Conservation (phyloP, 1,140 invertebrate genomes). For the Doryteuthis pealeii region DNA sequence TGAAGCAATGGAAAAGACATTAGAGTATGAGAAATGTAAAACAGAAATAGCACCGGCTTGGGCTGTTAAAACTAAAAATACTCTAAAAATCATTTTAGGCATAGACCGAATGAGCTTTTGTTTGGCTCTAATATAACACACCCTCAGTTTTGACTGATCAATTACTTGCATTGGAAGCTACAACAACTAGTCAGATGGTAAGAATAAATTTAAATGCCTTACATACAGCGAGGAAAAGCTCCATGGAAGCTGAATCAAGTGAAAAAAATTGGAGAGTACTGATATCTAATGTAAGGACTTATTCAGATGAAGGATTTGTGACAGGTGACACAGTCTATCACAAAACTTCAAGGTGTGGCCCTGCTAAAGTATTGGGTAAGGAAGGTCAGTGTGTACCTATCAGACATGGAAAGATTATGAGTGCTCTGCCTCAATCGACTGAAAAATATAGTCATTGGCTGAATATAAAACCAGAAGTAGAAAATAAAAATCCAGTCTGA, state of each 20-base stretch:
- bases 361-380: too few species aligned
- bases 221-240: background rate
- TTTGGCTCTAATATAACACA: background rate
- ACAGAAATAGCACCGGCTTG: background rate
- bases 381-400: too few species aligned
- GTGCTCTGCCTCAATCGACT: too few species aligned
- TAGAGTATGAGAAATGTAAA: background rate
- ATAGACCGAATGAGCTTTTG: background rate
- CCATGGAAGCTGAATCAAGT: background rate
- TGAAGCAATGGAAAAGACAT: background rate
- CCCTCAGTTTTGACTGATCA: background rate
- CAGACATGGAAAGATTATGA: too few species aligned
- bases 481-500: too few species aligned
- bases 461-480: too few species aligned
- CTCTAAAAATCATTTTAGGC: background rate
- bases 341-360: background rate
- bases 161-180: background rate
- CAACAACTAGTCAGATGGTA: background rate
- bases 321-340: background rate
- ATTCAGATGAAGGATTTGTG: background rate
- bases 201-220: constrained; percentile 6
- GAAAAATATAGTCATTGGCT: too few species aligned
- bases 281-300: background rate
- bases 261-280: background rate
- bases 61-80: background rate